Base-by-base conservation (phyloP, 2,797 vertebrate genomes). In the Bradypodion ventrale region DNA sequence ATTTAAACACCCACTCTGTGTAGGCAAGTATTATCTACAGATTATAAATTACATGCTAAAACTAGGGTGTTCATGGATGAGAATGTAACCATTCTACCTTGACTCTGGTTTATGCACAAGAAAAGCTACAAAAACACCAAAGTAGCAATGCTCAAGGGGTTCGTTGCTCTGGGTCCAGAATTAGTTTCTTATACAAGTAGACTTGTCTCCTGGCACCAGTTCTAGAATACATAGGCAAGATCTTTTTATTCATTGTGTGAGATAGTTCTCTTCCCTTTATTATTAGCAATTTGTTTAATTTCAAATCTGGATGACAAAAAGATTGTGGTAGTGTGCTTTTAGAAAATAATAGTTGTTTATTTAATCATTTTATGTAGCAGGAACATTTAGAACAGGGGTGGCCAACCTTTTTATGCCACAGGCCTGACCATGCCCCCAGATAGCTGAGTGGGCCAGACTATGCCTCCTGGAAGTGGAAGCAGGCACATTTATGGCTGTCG, bases 341-440 rank as follows among this genome's bases (percentile, higher is more conserved):
- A 46, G 32, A 87, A 90, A 85, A 84, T 74, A 79, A 42, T 74
- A 75, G 37, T 21, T 83, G 40, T 40, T 86, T 69, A 5, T 82
- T 92, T 83, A 86, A 88, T 76, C 5, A 59, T n/a, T 21, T 16
- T 70, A 32, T 79, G 0, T 56, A 85, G 25, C 83, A 83, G n/a
- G 76, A 85, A 0, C 21, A 82, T 83, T 83, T 44, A 82, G 87
- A 88, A n/a, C n/a, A n/a, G n/a, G n/a, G n/a, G n/a, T n/a, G n/a
- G n/a, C n/a, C n/a, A n/a, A n/a, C n/a, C n/a, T n/a, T n/a, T n/a
- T n/a, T n/a, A n/a, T n/a, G n/a, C n/a, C n/a, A n/a, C n/a, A n/a
- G n/a, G n/a, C n/a, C n/a, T n/a, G n/a, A n/a, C n/a, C n/a, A n/a
- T n/a, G n/a, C n/a, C n/a, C n/a, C n/a, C n/a, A n/a, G n/a, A n/a